Evolutionary conservation across 2,797 vertebrate species (phyloP).

Genomic region (Apogon talboti): DNA sequence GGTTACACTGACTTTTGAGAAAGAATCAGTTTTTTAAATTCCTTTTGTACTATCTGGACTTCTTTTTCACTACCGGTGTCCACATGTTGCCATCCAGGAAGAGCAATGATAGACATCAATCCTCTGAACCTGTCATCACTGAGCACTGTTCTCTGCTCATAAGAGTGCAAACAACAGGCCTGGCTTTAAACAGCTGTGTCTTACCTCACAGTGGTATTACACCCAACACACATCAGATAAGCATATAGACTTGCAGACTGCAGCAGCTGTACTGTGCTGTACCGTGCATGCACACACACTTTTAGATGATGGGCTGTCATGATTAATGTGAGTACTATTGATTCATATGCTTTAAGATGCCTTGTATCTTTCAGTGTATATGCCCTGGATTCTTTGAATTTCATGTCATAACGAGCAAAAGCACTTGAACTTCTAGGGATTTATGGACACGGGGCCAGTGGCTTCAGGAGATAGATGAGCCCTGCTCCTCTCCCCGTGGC

Average conservation of each 20-base stretch:
- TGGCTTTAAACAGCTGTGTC: constrained; percentile 55
- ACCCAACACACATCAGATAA: constrained; percentile 28
- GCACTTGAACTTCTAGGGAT: constrained; percentile 48
- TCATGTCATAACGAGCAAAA: constrained; percentile 37
- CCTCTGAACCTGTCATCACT: constrained; percentile 48
- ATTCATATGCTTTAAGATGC: constrained; percentile 44
- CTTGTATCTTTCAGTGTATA: constrained; percentile 25
- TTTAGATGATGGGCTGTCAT: constrained; percentile 35
- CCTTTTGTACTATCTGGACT: constrained; percentile 43
- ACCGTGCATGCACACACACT: constrained; percentile 19
- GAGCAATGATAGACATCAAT: constrained; percentile 46
- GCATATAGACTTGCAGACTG: constrained; percentile 13
- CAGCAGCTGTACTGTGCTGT: constrained; percentile 24
- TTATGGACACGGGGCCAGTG: constrained; percentile 44
- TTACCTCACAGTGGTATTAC: constrained; percentile 23
- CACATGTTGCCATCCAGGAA: constrained; percentile 43
- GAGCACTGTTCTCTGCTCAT: constrained; percentile 37
- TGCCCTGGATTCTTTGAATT: constrained; percentile 56
- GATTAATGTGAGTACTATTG: constrained; percentile 48
- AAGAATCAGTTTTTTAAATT: constrained; percentile 33
- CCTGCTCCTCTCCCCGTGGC: constrained; percentile 17
- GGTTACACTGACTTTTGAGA: constrained; percentile 34
- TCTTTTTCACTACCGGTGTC: constrained; percentile 22
- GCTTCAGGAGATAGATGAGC: constrained; percentile 53
- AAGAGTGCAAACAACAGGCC: constrained; percentile 52